phyloP scores from a whole-genome alignment of 2,888 invertebrate species.

The Gari tellinella region DNA sequence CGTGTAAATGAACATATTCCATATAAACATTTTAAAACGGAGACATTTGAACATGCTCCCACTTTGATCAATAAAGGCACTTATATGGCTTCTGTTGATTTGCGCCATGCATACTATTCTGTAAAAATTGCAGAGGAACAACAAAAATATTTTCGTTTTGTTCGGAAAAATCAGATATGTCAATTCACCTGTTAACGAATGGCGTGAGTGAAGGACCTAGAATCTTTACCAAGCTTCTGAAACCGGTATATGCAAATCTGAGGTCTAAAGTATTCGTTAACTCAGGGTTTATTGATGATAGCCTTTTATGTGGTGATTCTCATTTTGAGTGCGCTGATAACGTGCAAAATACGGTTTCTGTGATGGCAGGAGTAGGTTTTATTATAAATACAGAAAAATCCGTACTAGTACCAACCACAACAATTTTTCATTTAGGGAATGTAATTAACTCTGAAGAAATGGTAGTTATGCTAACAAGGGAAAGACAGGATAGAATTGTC shows the following conservation, averaged over 20 bases:
- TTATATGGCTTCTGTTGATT: constrained; percentile 33
- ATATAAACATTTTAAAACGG: constrained; percentile 56
- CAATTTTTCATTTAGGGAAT: constrained; percentile 4
- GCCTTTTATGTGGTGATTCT: constrained; percentile 11
- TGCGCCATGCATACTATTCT: constrained; percentile 45
- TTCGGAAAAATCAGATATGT: constrained; percentile 25
- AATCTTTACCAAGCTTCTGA: constrained; percentile 9
- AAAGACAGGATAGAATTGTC: background rate
- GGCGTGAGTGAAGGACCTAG: constrained; percentile 8
- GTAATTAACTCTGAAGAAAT: constrained; percentile 3
- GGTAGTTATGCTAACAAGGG: background rate
- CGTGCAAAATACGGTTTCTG: background rate
- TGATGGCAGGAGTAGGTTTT: constrained; percentile 10
- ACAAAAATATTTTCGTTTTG: constrained; percentile 36
- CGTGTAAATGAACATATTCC: constrained; percentile 36
- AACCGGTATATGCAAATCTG: constrained; percentile 8
- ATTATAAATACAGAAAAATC: constrained; percentile 5
- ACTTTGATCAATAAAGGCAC: constrained; percentile 8
- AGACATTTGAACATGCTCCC: constrained; percentile 49
- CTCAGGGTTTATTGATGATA: constrained; percentile 39
- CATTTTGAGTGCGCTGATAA: background rate
- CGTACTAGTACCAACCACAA: constrained; percentile 2
- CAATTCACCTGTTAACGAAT: constrained; percentile 34
- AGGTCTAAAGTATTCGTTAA: constrained; percentile 1
- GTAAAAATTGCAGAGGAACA: constrained; percentile 19